Conservation (phyloP, 2,888 invertebrate species). For the Schizaphis graminum region DNA sequence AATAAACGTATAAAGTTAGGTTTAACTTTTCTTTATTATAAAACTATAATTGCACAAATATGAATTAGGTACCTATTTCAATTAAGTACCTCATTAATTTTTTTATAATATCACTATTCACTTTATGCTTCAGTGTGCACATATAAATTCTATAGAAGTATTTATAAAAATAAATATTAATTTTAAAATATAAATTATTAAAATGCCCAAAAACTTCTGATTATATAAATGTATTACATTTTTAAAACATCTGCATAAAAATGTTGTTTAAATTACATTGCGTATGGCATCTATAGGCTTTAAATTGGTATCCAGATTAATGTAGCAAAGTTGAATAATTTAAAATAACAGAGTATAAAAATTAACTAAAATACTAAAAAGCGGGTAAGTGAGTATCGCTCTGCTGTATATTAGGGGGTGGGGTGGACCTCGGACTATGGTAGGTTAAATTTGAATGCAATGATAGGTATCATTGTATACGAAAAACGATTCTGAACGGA, state of each 20-base stretch:
- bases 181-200: not conserved
- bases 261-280: constrained; percentile 24
- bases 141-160: not conserved
- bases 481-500: too few species aligned
- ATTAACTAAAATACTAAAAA: constrained; percentile 27
- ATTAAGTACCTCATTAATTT: not conserved
- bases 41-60: not conserved
- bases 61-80: not conserved
- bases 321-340: constrained; percentile 27
- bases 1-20: not conserved
- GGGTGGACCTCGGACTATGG: too few species aligned
- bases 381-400: too few species aligned
- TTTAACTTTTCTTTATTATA: not conserved
- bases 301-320: constrained; percentile 19
- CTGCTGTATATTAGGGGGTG: too few species aligned
- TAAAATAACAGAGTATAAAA: constrained; percentile 4
- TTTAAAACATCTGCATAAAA: not conserved
- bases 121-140: not conserved
- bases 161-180: too few species aligned
- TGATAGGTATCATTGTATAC: too few species aligned
- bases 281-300: not conserved
- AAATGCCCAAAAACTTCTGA: not conserved
- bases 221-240: constrained; percentile 5
- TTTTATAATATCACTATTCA: not conserved
- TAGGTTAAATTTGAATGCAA: too few species aligned